These are phyloP conservation scores for Thamnaconus septentrionalis DNA, from an alignment of 2,113 vertebrate genomes.

Conservation along the genomic window DNA sequence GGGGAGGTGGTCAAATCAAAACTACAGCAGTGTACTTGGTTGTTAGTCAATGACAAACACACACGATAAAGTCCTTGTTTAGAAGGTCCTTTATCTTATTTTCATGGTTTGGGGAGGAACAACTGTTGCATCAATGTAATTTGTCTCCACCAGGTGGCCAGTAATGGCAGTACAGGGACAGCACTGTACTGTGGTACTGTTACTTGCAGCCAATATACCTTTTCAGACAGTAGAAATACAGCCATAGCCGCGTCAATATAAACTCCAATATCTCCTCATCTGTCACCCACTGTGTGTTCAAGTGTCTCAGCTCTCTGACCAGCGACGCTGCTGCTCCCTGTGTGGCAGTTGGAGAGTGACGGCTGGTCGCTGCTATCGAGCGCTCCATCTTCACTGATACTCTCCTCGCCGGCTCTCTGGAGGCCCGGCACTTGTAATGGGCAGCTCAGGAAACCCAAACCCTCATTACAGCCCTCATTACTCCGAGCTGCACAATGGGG, in stretches of 20 bases:
- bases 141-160: slow-evolving; percentile 63
- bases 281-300: too few relatives aligned
- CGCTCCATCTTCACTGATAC: slow-evolving; percentile 53
- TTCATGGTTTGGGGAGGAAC: neutral
- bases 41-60: too few relatives aligned
- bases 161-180: slow-evolving; percentile 17
- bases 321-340: slow-evolving; percentile 22
- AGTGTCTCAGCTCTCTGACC: neutral
- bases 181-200: too few relatives aligned
- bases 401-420: slow-evolving; percentile 33
- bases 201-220: too few relatives aligned
- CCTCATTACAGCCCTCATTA: slow-evolving; percentile 73
- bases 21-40: too few relatives aligned
- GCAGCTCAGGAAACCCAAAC: slow-evolving; percentile 67
- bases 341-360: slow-evolving; percentile 53
- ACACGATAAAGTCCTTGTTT: neutral
- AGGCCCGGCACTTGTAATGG: slow-evolving; percentile 52
- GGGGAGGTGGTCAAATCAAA: too few relatives aligned
- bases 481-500: slow-evolving; percentile 58
- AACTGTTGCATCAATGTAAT: slow-evolving; percentile 23
- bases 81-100: neutral
- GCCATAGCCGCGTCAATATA: too few relatives aligned
- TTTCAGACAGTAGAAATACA: too few relatives aligned
- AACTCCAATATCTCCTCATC: too few relatives aligned
- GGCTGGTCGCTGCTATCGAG: slow-evolving; percentile 50